phyloP scores from a whole-genome alignment of 2,888 invertebrate genomes.

The Diarsia dahlii region DNA sequence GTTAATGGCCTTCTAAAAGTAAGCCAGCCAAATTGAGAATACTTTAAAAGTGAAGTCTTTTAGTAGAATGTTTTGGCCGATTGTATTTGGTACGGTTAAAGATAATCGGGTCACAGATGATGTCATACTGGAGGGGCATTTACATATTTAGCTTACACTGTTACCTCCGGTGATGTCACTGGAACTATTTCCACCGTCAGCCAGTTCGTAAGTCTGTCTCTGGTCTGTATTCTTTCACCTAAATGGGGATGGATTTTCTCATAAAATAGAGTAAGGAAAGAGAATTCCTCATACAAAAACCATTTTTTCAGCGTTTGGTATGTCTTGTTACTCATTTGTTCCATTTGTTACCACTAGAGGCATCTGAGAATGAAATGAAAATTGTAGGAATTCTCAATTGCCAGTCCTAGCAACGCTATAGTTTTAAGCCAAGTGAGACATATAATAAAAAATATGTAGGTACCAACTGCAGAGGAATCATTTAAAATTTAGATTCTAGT shows the following conservation, averaged over 20 bases:
- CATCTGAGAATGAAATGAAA: neutral
- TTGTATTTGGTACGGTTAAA: constrained; percentile 70
- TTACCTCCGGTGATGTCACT: neutral
- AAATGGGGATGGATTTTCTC: too few relatives aligned
- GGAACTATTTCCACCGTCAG: neutral
- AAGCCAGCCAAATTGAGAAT: constrained; percentile 71
- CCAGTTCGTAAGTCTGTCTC: neutral
- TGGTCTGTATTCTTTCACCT: neutral
- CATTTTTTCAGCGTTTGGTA: neutral
- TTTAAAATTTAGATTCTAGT: neutral
- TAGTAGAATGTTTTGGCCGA: constrained; percentile 70
- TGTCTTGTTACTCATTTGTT: neutral
- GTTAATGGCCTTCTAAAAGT: constrained; percentile 68
- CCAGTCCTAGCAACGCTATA: neutral
- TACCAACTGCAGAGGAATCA: neutral
- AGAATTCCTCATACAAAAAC: too few relatives aligned
- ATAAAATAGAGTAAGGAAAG: too few relatives aligned
- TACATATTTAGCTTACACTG: constrained; percentile 58
- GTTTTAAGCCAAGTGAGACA: neutral
- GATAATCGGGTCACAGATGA: constrained; percentile 85
- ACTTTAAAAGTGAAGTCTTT: neutral
- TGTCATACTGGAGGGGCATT: constrained; percentile 78
- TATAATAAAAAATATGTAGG: neutral
- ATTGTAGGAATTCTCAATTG: neutral
- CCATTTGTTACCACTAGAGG: neutral